Conservation (phyloP, 1,140 invertebrate species). For the Lysiphlebus fabarum region DNA sequence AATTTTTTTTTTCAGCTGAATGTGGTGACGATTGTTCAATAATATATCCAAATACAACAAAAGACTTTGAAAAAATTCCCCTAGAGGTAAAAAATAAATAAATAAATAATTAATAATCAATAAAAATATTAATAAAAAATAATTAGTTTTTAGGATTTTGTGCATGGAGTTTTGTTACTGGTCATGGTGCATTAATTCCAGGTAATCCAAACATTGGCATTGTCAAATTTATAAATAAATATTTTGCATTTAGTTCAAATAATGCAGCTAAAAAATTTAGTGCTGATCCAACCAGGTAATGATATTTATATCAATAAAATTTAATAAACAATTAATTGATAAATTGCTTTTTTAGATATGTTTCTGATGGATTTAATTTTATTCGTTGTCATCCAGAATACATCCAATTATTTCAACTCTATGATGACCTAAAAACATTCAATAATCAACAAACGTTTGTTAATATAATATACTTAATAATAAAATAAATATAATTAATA, state of each 20-base stretch:
- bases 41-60: constrained; percentile 43
- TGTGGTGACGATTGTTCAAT: constrained; percentile 47
- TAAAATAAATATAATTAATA: constrained; percentile 13
- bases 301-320: constrained; percentile 8
- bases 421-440: constrained; percentile 54
- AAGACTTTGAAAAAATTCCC: constrained; percentile 51
- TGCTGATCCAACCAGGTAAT: constrained; percentile 59
- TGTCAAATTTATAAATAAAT: constrained; percentile 54
- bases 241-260: constrained; percentile 60
- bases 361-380: constrained; percentile 57
- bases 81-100: constrained; percentile 42
- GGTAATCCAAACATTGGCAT: constrained; percentile 65
- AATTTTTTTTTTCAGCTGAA: constrained; percentile 29
- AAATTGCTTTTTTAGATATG: constrained; percentile 47
- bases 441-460: constrained; percentile 43
- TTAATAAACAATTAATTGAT: constrained; percentile 11
- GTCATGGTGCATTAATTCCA: constrained; percentile 62
- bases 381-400: constrained; percentile 59
- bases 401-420: constrained; percentile 60
- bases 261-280: constrained; percentile 59
- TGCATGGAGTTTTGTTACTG: constrained; percentile 58
- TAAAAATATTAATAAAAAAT: constrained; percentile 5
- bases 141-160: constrained; percentile 68
- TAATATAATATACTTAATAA: no score
- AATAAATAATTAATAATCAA: constrained; percentile 10